Conservation (phyloP, 2,888 invertebrate genomes). For the Hetaerina titia region DNA sequence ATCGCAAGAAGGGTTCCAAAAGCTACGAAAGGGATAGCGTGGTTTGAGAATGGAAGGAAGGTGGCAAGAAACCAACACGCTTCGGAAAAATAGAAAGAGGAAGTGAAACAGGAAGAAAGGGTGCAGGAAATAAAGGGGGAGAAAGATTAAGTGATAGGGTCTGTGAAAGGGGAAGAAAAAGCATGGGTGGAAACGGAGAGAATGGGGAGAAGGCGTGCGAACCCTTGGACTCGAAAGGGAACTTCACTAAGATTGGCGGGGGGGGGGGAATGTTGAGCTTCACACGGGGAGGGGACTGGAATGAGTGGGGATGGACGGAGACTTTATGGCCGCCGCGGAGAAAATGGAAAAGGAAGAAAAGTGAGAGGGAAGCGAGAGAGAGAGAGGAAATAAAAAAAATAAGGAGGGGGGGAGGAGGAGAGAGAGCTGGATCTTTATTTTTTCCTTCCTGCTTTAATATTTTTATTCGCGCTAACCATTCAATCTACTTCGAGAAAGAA, state of each 20-base stretch:
- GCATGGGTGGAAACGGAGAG: neutral
- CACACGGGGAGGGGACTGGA: neutral
- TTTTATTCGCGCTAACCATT: no score
- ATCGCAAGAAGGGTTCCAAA: neutral
- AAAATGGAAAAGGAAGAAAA: neutral
- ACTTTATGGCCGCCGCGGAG: neutral
- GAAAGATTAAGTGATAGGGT: neutral
- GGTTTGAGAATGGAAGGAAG: neutral
- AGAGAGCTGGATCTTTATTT: no score
- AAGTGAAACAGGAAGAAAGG: neutral
- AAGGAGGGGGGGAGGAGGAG: no score
- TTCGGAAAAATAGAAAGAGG: neutral
- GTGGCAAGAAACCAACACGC: neutral
- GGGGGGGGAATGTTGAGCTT: neutral
- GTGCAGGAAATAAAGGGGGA: neutral
- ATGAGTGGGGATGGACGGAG: neutral
- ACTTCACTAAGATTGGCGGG: neutral
- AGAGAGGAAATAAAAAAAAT: no score
- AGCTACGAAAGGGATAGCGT: neutral
- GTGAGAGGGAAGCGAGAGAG: no score
- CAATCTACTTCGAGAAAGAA: no score
- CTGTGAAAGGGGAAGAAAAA: neutral
- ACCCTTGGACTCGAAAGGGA: neutral
- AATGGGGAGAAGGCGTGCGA: neutral
- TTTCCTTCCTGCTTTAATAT: no score